phyloP scores from a whole-genome alignment of 2,113 vertebrate species.

The Lamprologus lemairii region DNA sequence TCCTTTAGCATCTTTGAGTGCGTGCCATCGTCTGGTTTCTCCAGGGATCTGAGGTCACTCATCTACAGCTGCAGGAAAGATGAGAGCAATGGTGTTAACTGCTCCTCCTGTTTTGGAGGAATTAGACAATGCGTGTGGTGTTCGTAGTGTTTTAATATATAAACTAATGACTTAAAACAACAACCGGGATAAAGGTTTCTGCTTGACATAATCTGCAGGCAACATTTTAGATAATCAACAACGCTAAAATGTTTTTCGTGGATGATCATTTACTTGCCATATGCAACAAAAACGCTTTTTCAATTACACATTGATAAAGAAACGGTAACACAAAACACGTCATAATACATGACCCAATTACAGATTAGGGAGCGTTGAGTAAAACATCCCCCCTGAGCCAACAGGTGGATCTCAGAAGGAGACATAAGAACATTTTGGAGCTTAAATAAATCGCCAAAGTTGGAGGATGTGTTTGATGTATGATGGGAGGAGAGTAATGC shows the following conservation, averaged over 20 bases:
- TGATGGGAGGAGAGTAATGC: not conserved
- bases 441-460: not conserved
- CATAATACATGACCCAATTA: not conserved
- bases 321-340: not conserved
- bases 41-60: not conserved
- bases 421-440: not conserved
- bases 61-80: not conserved
- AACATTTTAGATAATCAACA: not conserved
- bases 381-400: not conserved
- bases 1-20: not conserved
- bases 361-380: rapidly evolving
- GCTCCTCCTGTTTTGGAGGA: not conserved
- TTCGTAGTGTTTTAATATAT: not conserved
- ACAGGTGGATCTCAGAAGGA: not conserved
- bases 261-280: not conserved
- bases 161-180: not conserved
- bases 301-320: not conserved
- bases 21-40: not conserved
- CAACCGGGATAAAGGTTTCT: not conserved
- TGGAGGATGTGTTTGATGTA: not conserved
- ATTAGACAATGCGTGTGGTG: not conserved
- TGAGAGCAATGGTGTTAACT: not conserved
- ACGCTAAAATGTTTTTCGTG: rapidly evolving
- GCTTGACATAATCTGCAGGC: not conserved
- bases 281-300: not conserved